A percentile compares a stretch with the other conserved stretches of the same genome.
Evolutionary conservation across 2,113 vertebrate species (phyloP).

Genomic region (Scophthalmus maximus): DNA sequence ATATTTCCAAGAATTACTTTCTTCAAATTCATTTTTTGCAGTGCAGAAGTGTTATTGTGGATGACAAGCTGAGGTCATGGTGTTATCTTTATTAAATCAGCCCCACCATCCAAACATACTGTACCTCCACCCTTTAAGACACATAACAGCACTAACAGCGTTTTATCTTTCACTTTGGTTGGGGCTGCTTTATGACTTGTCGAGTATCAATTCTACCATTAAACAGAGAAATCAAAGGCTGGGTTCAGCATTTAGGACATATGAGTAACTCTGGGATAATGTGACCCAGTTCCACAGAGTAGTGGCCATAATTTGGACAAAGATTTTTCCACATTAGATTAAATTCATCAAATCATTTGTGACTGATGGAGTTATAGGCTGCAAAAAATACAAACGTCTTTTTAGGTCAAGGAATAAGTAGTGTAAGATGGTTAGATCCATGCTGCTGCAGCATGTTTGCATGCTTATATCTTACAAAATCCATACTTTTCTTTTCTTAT

Average conservation of each 20-base stretch:
- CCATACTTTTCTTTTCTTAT: background rate
- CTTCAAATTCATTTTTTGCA: too few species aligned
- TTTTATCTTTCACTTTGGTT: background rate
- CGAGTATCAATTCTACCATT: background rate
- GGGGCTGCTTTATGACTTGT: background rate
- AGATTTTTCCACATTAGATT: too few species aligned
- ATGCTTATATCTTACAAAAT: too few species aligned
- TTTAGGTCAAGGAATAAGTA: too few species aligned
- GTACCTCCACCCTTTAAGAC: background rate
- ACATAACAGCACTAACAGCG: background rate
- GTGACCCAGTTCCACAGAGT: background rate
- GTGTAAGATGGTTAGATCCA: too few species aligned
- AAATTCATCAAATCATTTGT: too few species aligned
- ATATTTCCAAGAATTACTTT: too few species aligned
- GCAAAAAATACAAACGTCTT: too few species aligned
- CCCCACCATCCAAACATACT: slow-evolving; percentile 19
- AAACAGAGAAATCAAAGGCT: background rate
- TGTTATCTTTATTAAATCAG: background rate
- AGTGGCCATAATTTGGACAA: too few species aligned
- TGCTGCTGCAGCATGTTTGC: too few species aligned
- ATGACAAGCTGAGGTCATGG: slow-evolving; percentile 25
- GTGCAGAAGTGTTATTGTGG: slow-evolving; percentile 22
- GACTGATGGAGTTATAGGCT: too few species aligned
- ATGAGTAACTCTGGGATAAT: background rate
- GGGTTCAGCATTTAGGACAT: too few species aligned